Percentiles rank a stretch among this genome's conserved stretches.
Evolutionary conservation across 1,140 invertebrate species (phyloP).

Genomic region (Aphelinus certus): DNA sequence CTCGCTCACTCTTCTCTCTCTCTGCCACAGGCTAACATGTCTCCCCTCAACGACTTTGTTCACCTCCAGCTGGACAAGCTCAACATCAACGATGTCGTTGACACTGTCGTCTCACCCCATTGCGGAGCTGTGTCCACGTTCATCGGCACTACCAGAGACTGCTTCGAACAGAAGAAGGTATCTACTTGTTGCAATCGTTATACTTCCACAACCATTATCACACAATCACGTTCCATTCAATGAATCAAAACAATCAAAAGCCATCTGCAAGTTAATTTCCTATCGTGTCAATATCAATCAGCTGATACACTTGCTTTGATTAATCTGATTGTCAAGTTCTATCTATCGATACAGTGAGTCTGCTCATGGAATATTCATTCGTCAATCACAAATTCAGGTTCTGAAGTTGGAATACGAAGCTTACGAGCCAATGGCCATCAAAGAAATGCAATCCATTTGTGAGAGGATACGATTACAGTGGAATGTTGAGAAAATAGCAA

Average conservation of each 20-base stretch:
- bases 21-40: constrained; percentile 60
- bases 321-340: too few relatives aligned
- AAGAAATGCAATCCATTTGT: constrained; percentile 85
- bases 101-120: constrained; percentile 73
- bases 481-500: constrained; percentile 81
- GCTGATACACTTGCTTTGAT: too few relatives aligned
- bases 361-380: too few relatives aligned
- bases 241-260: too few relatives aligned
- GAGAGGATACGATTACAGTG: constrained; percentile 75
- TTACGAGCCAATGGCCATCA: constrained; percentile 90
- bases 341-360: too few relatives aligned
- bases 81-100: constrained; percentile 74
- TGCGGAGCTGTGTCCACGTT: constrained; percentile 92
- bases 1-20: too few relatives aligned
- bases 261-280: too few relatives aligned
- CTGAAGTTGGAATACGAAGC: constrained; percentile 90
- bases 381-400: constrained; percentile 67
- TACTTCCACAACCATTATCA: too few relatives aligned
- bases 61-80: constrained; percentile 76
- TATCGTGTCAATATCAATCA: too few relatives aligned
- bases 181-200: constrained; percentile 2
- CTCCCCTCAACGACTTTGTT: constrained; percentile 60
- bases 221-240: too few relatives aligned
- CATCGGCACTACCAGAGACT: constrained; percentile 90
- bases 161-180: constrained; percentile 86